A percentile compares a stretch with the other conserved stretches of the same genome.
These are phyloP conservation scores for Babyrousa celebensis DNA, from an alignment of 2,797 vertebrate species.

Conservation along the genomic window DNA sequence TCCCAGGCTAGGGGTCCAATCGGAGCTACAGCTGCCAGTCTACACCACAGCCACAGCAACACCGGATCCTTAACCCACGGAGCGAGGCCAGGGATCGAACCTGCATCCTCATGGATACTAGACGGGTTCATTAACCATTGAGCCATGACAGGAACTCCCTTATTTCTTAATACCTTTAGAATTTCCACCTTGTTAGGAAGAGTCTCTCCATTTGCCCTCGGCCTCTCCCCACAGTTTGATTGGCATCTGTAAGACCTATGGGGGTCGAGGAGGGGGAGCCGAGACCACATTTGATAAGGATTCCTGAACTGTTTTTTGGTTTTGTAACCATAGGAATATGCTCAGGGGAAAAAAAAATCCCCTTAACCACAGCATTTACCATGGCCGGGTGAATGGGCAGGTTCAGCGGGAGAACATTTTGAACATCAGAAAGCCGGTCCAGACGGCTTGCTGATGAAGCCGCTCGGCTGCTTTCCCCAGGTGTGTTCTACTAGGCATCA, in stretches of 20 bases:
- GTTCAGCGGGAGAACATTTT: background rate
- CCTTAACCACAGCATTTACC: background rate
- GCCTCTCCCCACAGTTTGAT: background rate
- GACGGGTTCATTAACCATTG: no score
- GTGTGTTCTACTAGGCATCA: background rate
- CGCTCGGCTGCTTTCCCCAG: background rate
- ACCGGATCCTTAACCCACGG: no score
- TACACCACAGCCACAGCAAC: no score
- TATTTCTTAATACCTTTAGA: background rate
- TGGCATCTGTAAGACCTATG: background rate
- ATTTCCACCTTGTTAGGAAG: background rate
- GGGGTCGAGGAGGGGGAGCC: background rate
- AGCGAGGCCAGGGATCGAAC: no score
- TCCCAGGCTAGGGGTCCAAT: no score
- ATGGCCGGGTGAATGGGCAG: background rate
- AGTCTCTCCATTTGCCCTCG: background rate
- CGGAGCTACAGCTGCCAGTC: no score
- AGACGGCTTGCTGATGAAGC: background rate
- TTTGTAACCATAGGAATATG: background rate
- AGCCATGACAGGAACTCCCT: background rate
- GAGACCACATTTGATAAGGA: background rate
- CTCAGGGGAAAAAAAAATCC: background rate
- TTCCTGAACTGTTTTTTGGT: background rate
- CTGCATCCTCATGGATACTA: no score
- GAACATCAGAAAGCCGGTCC: background rate